A percentile compares a stretch with the other conserved stretches of the same genome.
These are phyloP conservation scores for Coluber constrictor DNA, from an alignment of 2,797 vertebrate genomes.

Conservation along the genomic window DNA sequence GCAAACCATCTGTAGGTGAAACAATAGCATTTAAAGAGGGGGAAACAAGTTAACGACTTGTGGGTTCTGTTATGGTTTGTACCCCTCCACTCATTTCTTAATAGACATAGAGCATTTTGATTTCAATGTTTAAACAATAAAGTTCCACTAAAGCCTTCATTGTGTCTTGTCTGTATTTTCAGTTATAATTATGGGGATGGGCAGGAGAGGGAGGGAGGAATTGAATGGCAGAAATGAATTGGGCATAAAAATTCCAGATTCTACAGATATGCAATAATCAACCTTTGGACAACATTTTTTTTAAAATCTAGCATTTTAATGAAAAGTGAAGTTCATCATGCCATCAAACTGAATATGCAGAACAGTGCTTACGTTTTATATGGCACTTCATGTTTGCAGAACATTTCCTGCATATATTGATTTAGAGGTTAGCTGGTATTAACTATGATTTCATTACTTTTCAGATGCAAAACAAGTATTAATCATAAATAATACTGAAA, in stretches of 20 bases:
- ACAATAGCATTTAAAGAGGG: background rate
- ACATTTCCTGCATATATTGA: background rate
- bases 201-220: background rate
- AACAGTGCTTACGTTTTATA: background rate
- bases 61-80: background rate
- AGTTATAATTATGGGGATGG: background rate
- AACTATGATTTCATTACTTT: background rate
- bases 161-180: background rate
- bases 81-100: background rate
- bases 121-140: background rate
- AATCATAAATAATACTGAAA: background rate
- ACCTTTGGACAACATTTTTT: background rate
- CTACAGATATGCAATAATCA: background rate
- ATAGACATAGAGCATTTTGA: background rate
- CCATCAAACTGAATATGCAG: background rate
- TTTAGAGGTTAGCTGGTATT: background rate
- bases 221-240: background rate
- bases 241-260: background rate
- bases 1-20: background rate
- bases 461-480: background rate
- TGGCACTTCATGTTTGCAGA: background rate
- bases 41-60: background rate
- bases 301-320: background rate
- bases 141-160: background rate
- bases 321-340: background rate